Evolutionary conservation across 2,888 invertebrate genomes (phyloP).

Genomic region (Trichopria drosophilae): DNA sequence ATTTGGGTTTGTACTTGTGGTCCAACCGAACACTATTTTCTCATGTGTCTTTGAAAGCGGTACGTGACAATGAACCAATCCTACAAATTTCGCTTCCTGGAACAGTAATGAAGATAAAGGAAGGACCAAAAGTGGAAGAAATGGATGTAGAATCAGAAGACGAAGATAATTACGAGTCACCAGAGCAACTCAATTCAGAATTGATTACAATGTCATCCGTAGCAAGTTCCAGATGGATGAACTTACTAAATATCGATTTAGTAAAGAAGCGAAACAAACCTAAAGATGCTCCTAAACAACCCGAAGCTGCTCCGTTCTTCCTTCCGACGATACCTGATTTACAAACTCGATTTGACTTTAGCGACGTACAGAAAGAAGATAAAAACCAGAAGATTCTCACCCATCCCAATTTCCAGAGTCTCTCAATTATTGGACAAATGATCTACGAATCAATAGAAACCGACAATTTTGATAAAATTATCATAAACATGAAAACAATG

Average conservation of each 20-base stretch:
- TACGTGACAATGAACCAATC: slow-evolving; percentile 61
- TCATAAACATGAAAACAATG: slow-evolving; percentile 69
- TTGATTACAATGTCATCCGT: slow-evolving; percentile 84
- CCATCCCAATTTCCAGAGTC: slow-evolving; percentile 66
- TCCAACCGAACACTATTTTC: slow-evolving; percentile 84
- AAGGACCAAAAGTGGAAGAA: slow-evolving; percentile 60
- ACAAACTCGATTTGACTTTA: slow-evolving; percentile 78
- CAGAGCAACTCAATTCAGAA: slow-evolving; percentile 74
- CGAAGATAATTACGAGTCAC: slow-evolving; percentile 69
- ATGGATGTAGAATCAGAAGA: slow-evolving; percentile 58
- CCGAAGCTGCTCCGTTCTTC: slow-evolving; percentile 94
- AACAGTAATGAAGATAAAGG: no score
- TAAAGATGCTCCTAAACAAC: slow-evolving; percentile 76
- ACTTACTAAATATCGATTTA: slow-evolving; percentile 81
- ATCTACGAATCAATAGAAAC: slow-evolving; percentile 62
- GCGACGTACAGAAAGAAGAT: slow-evolving; percentile 57
- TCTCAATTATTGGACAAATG: slow-evolving; percentile 71
- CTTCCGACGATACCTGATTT: slow-evolving; percentile 86
- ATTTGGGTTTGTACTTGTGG: slow-evolving; percentile 92
- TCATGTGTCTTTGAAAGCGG: slow-evolving; percentile 76
- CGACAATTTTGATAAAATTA: slow-evolving; percentile 62
- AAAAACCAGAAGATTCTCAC: slow-evolving; percentile 61
- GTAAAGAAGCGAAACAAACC: slow-evolving; percentile 91
- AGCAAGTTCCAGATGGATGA: slow-evolving; percentile 88
- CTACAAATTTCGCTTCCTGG: slow-evolving; percentile 62